A percentile compares a stretch with the other conserved stretches of the same genome.
These are phyloP conservation scores for Momotus momota DNA, from an alignment of 2,797 vertebrate genomes.

Conservation along the genomic window DNA sequence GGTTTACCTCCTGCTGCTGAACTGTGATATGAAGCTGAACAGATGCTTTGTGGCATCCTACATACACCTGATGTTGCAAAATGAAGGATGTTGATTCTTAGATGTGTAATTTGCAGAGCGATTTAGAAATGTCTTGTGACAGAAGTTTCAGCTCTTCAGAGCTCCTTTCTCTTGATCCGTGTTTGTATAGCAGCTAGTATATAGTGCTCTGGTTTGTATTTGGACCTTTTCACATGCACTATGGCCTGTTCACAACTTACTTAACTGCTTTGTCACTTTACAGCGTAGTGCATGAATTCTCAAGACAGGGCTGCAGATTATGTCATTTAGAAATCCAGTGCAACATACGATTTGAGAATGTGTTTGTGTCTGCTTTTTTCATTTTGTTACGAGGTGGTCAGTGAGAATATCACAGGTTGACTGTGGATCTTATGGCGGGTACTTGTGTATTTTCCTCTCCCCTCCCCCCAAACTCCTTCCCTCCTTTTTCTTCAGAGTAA, in stretches of 20 bases:
- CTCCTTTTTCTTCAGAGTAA: not conserved
- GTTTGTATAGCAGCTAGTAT: not conserved
- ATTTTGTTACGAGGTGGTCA: not conserved
- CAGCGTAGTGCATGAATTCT: not conserved
- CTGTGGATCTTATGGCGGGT: accelerated
- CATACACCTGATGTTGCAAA: conserved; percentile 1
- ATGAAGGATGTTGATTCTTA: not conserved
- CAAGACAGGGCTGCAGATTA: not conserved
- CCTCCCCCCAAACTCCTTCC: not conserved
- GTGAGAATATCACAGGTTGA: not conserved
- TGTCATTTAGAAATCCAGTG: not conserved
- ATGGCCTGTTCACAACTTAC: not conserved
- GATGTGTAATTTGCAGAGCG: conserved; percentile 21
- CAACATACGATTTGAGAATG: not conserved
- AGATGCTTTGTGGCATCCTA: conserved; percentile 10
- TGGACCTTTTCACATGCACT: not conserved
- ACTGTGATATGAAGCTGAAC: not conserved
- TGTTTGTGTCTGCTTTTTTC: not conserved
- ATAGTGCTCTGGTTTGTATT: not conserved
- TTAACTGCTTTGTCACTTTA: not conserved
- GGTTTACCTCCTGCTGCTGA: not conserved
- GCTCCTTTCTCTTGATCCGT: not conserved
- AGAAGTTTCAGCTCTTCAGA: conserved; percentile 4
- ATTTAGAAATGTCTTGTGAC: conserved; percentile 4
- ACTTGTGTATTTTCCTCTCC: not conserved